Base-by-base conservation (phyloP, 2,113 vertebrate genomes). In the Charadrius vociferus region DNA sequence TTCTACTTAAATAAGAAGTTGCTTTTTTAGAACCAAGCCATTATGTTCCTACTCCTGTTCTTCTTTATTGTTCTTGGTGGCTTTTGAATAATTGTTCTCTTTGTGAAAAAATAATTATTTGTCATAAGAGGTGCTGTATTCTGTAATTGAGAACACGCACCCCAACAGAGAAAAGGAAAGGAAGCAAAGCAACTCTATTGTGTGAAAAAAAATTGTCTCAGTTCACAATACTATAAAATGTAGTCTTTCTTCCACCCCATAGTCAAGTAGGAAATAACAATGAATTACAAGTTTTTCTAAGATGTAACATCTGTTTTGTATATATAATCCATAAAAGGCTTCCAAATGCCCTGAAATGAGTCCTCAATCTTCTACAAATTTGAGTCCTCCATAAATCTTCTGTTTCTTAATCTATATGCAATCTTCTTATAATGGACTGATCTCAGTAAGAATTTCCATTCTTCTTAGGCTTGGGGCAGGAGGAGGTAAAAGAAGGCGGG, bases 211-310 rank as follows among this genome's bases (percentile, higher is more conserved):
- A 55, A n/a, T 11, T 29, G 18, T 43, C 43, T 70, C 47, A 11
- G 29, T 70, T 71, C 78, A 91, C 68, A 95, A 59, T 55, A 59
- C 81, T 68, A 39, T 79, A 91, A 79, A 90, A 75, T 15, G 14
- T 26, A 75, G 45, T 84, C 73, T 87, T 91, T 82, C 50, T 82
- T 50, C 81, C 37, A 85, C 21, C 41, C 58, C n/a, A n/a, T 3
- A 91, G 43, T 93, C 50, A 77, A 97, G 24, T 71, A 93, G 47
- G 52, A 92, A 91, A 79, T 71, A 89, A 92, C 66, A 96, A 97
- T 80, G 70, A 80, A 90, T 81, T 70, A 49, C 26, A 67, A 67
- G 14, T 75, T 84, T 94, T 94, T 56, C 70, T 73, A 73, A 92
- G 78, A 90, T 59, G 34, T 23, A 95, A 50, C 91, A 94, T 96